Evolutionary conservation across 2,888 invertebrate species (phyloP), one percentile per base, ranked within the genome.

Genomic region (Eumerus sabulonum): DNA sequence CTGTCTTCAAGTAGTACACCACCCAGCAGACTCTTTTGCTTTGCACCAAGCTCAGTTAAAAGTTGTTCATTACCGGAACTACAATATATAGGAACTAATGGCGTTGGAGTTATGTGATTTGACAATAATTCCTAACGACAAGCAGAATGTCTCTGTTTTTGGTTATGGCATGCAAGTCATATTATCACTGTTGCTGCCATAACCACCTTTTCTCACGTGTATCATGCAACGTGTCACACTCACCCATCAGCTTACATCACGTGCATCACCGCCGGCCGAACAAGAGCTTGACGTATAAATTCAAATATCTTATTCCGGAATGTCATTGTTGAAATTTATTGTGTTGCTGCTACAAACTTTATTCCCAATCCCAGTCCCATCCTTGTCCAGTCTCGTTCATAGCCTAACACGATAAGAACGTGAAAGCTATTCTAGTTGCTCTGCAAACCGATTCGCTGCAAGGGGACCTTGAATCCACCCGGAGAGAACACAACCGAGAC

Each of bases 391-490:
- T 14, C 44, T 12, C 18, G 40, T 16, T 56, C 57, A 53, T 48
- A 57, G 59, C 67, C 57, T 40, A 27, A 45, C 63, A 63, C 57
- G 16, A 16, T 14, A 73, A 35, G 44, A 53, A 67, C 57, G 27
- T 27, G 51, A 48, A 63, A 73, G 59, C 68, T 68, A 73, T 79
- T 73, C 45, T 7, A 63, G 63, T 77, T 73, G 59, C 53, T 68
- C 59, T 73, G 62, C 48, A 59, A 40, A 4, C 7, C 3, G 27
- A 7, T 27, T 27, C 27, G 27, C 27, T 7, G n/a, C n/a, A n/a
- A n/a, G n/a, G n/a, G n/a, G 27, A 27, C 27, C 7, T 27, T 4
- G 27, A 7, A 27, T 27, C 27, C 7, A 27, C 27, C 27, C 27
- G 27, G 7, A 27, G 3, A 27, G 7, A 27, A 27, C 27, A 27